Base-by-base conservation (phyloP, 2,888 invertebrate genomes). In the Dolichomitus sp. region DNA sequence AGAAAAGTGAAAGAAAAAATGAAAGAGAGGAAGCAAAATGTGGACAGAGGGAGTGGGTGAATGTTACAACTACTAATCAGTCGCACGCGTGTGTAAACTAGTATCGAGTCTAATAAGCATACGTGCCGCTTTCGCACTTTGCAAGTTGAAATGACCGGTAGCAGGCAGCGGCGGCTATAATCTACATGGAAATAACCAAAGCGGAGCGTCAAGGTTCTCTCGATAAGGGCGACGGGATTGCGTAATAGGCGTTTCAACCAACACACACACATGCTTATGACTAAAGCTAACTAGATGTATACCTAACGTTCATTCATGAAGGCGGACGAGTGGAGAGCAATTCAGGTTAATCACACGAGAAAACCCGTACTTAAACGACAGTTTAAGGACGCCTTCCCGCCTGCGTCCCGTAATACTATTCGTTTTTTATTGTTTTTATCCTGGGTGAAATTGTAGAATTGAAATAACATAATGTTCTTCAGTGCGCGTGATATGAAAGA, bases 311-410 rank as follows among this genome's bases (percentile, higher is more conserved):
- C 72, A 74, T 80, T 80, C 61, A 74, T 54, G 80, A 80, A 54
- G 69, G 65, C 54, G 75, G 65, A 65, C 57, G 30, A 76, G 66
- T 59, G 72, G 17, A 40, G 42, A 66, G 76, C 66, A 76, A 81
- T 81, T 81, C 72, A 81, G 81, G 81, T 76, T 81, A 76, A 81
- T 76, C 76, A 66, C 72, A 66, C 70, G 59, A 72, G 72, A 72
- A 57, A 59, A 72, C 70, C 17, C 59, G 66, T 72, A 57, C 27
- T 42, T 42, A 42, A 37, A 59, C 54, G 50, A 66, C 50, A 59
- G 59, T 54, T 70, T 45, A 33, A 63, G 42, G 63, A 61, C 17
- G 66, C 68, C 17, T 19, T 54, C 17, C 65, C 27, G 59, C 45
- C 17, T 27, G 45, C 33, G 45, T 30, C 45, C 9, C 45, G 59